Conservation (phyloP, 2,113 vertebrate genomes). For the Panthera uncia region DNA sequence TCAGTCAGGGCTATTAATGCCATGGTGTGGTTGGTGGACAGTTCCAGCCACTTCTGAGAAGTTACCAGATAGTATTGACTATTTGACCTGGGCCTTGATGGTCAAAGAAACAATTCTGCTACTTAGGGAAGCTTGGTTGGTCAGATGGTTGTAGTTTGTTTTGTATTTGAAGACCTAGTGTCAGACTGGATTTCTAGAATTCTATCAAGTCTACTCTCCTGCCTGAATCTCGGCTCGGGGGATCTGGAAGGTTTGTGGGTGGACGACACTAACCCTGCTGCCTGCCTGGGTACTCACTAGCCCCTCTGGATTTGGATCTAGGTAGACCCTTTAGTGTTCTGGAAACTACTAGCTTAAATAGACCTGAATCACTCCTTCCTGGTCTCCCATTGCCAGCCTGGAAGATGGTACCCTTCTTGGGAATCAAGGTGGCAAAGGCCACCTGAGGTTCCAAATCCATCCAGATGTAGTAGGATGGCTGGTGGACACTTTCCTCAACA, state of each 20-base stretch:
- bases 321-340: not conserved
- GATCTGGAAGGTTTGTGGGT: not conserved
- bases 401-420: not conserved
- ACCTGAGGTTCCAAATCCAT: not conserved
- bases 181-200: slow-evolving; percentile 14
- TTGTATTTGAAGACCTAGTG: not conserved
- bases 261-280: not conserved
- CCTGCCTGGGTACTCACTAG: not conserved
- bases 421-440: not conserved
- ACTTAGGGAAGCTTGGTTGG: not conserved
- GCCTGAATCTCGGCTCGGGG: not conserved
- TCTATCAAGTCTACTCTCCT: not conserved
- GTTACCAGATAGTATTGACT: not conserved
- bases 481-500: not conserved
- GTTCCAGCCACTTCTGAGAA: not conserved
- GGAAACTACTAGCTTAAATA: not conserved
- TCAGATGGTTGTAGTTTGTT: not conserved
- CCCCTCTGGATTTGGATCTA: not conserved
- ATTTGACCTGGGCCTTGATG: not conserved
- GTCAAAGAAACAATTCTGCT: not conserved
- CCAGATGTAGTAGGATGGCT: not conserved
- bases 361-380: not conserved
- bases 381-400: not conserved
- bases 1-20: not conserved
- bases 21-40: not conserved